A percentile compares a stretch with the other conserved stretches of the same genome.
These are phyloP conservation scores for Aspidiotus rigidus DNA, from an alignment of 2,888 invertebrate genomes.

Conservation along the genomic window DNA sequence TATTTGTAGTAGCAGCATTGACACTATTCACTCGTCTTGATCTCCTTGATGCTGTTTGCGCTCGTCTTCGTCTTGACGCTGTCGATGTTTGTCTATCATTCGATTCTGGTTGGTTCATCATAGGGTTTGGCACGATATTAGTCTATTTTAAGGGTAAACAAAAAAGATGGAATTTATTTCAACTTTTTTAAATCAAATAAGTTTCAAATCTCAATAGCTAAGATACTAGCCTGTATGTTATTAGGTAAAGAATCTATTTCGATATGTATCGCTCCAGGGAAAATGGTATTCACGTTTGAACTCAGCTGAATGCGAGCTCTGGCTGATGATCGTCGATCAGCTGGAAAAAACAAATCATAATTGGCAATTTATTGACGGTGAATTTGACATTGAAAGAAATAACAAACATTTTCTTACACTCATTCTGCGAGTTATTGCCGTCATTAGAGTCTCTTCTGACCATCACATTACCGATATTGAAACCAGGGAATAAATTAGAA, in stretches of 20 bases:
- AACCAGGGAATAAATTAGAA: conserved; percentile 14
- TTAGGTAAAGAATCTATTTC: conserved; percentile 17
- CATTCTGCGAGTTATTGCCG: not conserved
- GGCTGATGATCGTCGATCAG: not conserved
- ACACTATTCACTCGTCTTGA: conserved; percentile 5
- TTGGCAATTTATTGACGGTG: not conserved
- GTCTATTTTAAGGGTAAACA: not conserved
- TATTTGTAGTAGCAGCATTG: not conserved
- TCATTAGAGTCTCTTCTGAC: conserved; percentile 7
- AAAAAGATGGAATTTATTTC: not conserved
- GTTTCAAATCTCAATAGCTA: not conserved
- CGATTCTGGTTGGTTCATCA: conserved; percentile 8
- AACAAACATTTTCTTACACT: not conserved
- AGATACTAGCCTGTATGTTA: conserved; percentile 7
- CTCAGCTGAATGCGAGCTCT: conserved; percentile 6
- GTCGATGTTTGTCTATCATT: conserved; percentile 5
- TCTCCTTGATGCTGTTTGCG: conserved; percentile 14
- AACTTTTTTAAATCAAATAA: not conserved
- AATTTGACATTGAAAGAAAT: not conserved
- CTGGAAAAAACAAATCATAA: not conserved
- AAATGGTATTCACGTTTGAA: conserved; percentile 13
- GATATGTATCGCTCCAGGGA: conserved; percentile 25
- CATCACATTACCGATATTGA: conserved; percentile 18
- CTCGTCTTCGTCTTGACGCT: conserved; percentile 1
- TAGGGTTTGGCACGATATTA: not conserved